Evolutionary conservation across 2,888 invertebrate genomes (phyloP).

Genomic region (Harpalus rufipes): DNA sequence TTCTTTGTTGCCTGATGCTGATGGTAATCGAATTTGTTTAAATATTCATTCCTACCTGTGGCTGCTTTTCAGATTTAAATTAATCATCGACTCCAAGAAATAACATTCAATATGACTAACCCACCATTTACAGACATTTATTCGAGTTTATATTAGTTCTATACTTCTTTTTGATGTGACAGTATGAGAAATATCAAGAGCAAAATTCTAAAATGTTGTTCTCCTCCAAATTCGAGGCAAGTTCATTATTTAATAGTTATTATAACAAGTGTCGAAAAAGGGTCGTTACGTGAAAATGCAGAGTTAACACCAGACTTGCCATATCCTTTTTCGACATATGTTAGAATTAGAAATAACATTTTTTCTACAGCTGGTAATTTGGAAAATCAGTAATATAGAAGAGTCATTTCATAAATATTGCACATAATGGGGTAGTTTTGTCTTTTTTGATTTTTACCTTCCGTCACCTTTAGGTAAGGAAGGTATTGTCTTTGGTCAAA

Average conservation of each 20-base stretch:
- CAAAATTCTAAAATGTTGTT: constrained; percentile 19
- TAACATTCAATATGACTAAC: background rate
- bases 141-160: constrained; percentile 33
- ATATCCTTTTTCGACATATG: too few relatives aligned
- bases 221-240: constrained; percentile 19
- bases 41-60: constrained; percentile 35
- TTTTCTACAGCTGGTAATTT: too few relatives aligned
- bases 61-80: constrained; percentile 28
- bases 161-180: constrained; percentile 9
- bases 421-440: too few relatives aligned
- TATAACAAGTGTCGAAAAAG: too few relatives aligned
- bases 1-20: constrained; percentile 34
- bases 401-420: too few relatives aligned
- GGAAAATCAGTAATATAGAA: too few relatives aligned
- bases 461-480: too few relatives aligned
- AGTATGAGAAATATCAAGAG: constrained; percentile 28
- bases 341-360: too few relatives aligned
- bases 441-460: too few relatives aligned
- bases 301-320: too few relatives aligned
- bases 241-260: background rate
- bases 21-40: constrained; percentile 20
- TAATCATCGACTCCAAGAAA: constrained; percentile 25
- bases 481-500: too few relatives aligned
- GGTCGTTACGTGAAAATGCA: too few relatives aligned
- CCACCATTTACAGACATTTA: background rate